These are phyloP conservation scores for Pseudomyrmex dendroicus DNA, from an alignment of 1,140 invertebrate species.

Conservation along the genomic window DNA sequence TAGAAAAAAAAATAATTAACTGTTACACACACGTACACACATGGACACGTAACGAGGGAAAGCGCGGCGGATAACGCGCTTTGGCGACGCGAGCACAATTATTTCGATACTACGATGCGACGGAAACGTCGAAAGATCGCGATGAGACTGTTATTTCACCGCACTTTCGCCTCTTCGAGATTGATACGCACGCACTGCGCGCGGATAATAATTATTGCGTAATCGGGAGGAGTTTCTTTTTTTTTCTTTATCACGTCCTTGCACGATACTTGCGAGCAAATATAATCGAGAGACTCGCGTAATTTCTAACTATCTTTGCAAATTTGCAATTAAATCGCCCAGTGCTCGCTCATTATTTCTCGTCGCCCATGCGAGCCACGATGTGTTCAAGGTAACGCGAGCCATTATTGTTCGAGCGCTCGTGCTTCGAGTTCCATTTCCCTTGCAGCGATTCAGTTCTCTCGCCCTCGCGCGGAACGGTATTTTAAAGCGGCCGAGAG, in stretches of 20 bases:
- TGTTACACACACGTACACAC: conserved; percentile 13
- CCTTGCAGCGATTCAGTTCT: conserved; percentile 43
- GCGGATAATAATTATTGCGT: conserved; percentile 56
- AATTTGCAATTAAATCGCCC: conserved; percentile 33
- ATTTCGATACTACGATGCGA: conserved; percentile 38
- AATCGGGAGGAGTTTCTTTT: conserved; percentile 42
- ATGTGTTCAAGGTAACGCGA: conserved; percentile 39
- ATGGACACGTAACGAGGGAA: not conserved
- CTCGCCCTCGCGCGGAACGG: conserved; percentile 40
- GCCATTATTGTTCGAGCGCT: conserved; percentile 49
- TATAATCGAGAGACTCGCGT: not conserved
- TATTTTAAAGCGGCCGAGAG: conserved; percentile 33
- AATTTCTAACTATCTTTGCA: conserved; percentile 28
- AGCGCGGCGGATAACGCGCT: not conserved
- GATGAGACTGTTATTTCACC: conserved; percentile 51
- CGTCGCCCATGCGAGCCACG: conserved; percentile 12
- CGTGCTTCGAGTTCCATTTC: conserved; percentile 52
- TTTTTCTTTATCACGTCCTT: conserved; percentile 33
- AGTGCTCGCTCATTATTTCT: conserved; percentile 30
- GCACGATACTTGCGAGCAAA: conserved; percentile 35
- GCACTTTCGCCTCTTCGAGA: conserved; percentile 53
- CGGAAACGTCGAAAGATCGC: conserved; percentile 39
- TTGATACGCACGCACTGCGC: not conserved
- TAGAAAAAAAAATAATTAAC: not conserved
- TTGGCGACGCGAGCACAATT: conserved; percentile 4